phyloP scores from a whole-genome alignment of 2,797 vertebrate genomes.

The Adrianichthys oophorus region DNA sequence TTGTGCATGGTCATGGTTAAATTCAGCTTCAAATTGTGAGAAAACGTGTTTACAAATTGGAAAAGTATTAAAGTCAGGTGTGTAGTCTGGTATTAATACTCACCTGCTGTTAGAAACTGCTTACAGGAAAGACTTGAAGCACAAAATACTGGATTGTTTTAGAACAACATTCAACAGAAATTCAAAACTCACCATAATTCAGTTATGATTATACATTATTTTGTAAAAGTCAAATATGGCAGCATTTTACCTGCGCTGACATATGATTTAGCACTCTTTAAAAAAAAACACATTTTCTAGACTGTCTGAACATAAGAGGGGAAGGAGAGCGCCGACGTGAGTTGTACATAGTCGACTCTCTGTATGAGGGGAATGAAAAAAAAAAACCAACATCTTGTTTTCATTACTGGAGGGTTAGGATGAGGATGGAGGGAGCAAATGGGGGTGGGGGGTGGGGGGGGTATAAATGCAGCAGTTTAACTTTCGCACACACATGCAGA shows the following conservation, averaged over 20 bases:
- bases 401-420: constrained; percentile 66
- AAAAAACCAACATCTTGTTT: constrained; percentile 78
- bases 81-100: constrained; percentile 61
- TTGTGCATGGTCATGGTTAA: constrained; percentile 77
- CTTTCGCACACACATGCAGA: not conserved
- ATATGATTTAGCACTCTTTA: constrained; percentile 72
- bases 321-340: constrained; percentile 46
- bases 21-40: constrained; percentile 76
- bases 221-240: constrained; percentile 29
- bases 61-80: constrained; percentile 80
- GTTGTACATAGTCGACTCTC: constrained; percentile 54
- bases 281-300: constrained; percentile 74
- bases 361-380: constrained; percentile 58
- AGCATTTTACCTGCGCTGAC: constrained; percentile 59
- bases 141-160: constrained; percentile 31
- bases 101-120: constrained; percentile 40
- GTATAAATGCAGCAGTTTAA: constrained; percentile 53
- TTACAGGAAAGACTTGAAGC: constrained; percentile 36
- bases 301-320: constrained; percentile 40
- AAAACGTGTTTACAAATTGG: constrained; percentile 83
- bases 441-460: constrained; percentile 23
- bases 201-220: constrained; percentile 1
- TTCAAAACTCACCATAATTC: no score
- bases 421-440: constrained; percentile 19
- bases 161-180: constrained; percentile 15